Conservation (phyloP, 2,797 vertebrate species). For the Apodemus agrarius region DNA sequence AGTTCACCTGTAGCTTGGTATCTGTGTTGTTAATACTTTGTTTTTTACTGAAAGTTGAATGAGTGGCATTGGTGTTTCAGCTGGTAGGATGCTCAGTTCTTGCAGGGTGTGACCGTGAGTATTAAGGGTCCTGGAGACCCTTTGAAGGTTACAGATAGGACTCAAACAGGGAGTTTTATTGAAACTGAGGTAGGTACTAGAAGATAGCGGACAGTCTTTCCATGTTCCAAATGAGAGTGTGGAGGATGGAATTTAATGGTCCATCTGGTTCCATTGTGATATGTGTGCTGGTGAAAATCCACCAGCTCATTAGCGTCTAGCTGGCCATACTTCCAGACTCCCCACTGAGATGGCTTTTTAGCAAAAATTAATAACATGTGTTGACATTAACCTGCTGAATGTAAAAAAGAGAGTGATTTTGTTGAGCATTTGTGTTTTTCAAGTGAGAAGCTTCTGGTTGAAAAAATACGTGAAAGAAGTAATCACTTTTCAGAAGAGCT, state of each 20-base stretch:
- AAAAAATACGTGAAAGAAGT: slow-evolving; percentile 73
- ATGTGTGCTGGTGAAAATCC: slow-evolving; percentile 38
- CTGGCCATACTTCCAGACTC: slow-evolving; percentile 66
- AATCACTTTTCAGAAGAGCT: slow-evolving; percentile 6
- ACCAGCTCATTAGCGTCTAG: slow-evolving; percentile 52
- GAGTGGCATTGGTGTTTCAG: accelerated
- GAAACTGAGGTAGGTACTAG: not conserved
- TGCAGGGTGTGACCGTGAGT: too few species aligned
- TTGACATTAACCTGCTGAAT: slow-evolving; percentile 62
- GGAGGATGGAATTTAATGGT: slow-evolving; percentile 60
- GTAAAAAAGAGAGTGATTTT: slow-evolving; percentile 46
- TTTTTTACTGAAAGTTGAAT: not conserved
- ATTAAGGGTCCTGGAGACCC: not conserved
- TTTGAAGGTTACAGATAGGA: too few species aligned
- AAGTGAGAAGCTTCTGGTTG: slow-evolving; percentile 63
- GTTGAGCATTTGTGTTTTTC: slow-evolving; percentile 68
- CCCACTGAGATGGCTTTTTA: slow-evolving; percentile 33
- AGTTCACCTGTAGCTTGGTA: not conserved
- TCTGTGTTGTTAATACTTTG: too few species aligned
- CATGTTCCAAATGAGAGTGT: slow-evolving; percentile 11
- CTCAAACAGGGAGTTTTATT: not conserved
- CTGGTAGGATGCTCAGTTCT: too few species aligned
- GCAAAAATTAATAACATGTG: slow-evolving; percentile 76
- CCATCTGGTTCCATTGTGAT: slow-evolving; percentile 57
- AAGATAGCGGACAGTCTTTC: not conserved